Evolutionary conservation across 2,888 invertebrate species (phyloP), one percentile per base, ranked within the genome.

Genomic region (Osmoderma eremita): DNA sequence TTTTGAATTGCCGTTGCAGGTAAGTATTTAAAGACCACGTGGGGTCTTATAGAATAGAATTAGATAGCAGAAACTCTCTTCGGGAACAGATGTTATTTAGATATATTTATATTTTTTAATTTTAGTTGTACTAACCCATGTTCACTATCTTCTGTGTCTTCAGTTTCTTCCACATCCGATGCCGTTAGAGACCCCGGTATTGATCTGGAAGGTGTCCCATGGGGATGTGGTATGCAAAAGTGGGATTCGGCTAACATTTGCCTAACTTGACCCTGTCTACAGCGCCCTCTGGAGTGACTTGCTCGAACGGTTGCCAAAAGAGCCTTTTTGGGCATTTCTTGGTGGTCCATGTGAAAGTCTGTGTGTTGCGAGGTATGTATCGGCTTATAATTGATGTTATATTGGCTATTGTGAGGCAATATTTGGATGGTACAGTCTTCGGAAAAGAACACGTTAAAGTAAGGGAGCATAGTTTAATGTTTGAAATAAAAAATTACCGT

Each of bases 111-210:
- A 30, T 30, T 6, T 6, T 30, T 30, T 30, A 30, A 30, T 30
- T 30, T 30, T 45, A 10, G 5, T 8, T 49, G 53, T 58, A 71
- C 75, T 73, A 74, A 81, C 81, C 78, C 75, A 48, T 78, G 79
- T 54, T 88, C 88, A 71, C 84, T 84, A 74, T 89, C 88, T 68
- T 88, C 88, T 0, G 85, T 85, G 72, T 88, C 88, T 22, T 88
- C 87, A 0, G 86, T 77, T 48, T 88, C 88, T 24, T 88, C 88
- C 65, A 85, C 82, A 72, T 85, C 81, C 1, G 84, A 77, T 17
- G 83, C 78, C 17, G 83, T 61, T 69, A 76, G 53, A 71, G 71
- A 77, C 64, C 74, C 77, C 41, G 71, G 73, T 68, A 76, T 79
- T 69, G 77, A 78, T 63, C 76, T 78, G 45, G 78, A 70, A 6